Percentiles rank a stretch among this genome's conserved stretches.
Evolutionary conservation across 64 coral and sea anemone genomes (phyloP).

Genomic region (Astreopora myriophthalma): DNA sequence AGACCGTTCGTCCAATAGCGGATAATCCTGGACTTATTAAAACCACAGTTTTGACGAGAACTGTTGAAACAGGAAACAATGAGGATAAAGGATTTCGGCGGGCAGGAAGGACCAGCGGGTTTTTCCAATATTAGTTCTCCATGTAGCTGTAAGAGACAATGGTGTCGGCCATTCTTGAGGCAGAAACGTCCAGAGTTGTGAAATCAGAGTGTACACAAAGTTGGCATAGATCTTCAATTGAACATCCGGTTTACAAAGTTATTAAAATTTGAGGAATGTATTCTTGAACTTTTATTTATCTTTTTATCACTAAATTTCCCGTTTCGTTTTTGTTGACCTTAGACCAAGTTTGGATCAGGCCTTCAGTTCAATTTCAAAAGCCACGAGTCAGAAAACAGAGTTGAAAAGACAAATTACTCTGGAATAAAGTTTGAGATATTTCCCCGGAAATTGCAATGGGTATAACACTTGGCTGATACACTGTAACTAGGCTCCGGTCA

Average conservation of each 20-base stretch:
- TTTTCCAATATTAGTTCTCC: background rate
- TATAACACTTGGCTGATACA: too few species aligned
- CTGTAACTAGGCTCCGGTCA: too few species aligned
- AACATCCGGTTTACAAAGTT: slow-evolving; percentile 22
- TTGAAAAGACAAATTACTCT: too few species aligned
- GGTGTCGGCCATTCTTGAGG: background rate
- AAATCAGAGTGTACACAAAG: slow-evolving; percentile 5
- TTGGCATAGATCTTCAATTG: slow-evolving; percentile 7
- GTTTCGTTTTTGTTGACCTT: background rate
- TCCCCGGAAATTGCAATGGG: too few species aligned
- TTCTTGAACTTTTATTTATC: background rate
- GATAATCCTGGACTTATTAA: slow-evolving; percentile 33
- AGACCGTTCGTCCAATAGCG: slow-evolving; percentile 57
- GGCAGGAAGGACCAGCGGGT: background rate
- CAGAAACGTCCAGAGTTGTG: background rate
- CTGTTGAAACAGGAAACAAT: slow-evolving; percentile 78
- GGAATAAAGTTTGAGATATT: too few species aligned
- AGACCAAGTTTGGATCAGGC: too few species aligned
- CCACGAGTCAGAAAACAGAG: too few species aligned
- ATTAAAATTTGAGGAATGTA: slow-evolving; percentile 13
- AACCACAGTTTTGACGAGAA: slow-evolving; percentile 29
- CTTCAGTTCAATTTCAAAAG: too few species aligned
- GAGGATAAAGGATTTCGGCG: slow-evolving; percentile 21
- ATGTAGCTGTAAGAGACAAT: background rate
- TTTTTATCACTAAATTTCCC: too few species aligned